Evolutionary conservation across 2,797 vertebrate species (phyloP).

Genomic region (Clamator glandarius): DNA sequence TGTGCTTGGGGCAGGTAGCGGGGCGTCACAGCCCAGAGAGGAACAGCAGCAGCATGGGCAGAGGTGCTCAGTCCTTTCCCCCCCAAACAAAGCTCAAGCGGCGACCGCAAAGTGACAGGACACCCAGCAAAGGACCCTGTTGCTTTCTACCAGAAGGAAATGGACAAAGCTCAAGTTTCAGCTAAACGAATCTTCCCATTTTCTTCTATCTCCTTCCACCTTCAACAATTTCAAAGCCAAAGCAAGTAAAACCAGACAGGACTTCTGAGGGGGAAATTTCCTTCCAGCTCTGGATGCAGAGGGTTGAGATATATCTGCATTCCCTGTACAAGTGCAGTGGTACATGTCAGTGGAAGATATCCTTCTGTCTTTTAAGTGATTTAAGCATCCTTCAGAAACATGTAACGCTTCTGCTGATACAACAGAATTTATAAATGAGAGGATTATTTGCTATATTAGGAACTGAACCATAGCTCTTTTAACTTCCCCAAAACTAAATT

Average conservation of each 20-base stretch:
- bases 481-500: neutral
- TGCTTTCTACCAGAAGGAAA: neutral
- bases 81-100: neutral
- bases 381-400: neutral
- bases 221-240: fast-evolving
- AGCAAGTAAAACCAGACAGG: neutral
- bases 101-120: neutral
- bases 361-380: neutral
- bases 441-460: neutral
- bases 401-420: neutral
- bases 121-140: neutral
- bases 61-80: neutral
- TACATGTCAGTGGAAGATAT: neutral
- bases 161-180: neutral
- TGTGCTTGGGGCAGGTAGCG: neutral
- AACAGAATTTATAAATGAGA: neutral
- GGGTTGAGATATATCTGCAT: neutral
- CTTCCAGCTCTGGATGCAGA: neutral
- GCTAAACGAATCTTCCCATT: fast-evolving
- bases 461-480: neutral
- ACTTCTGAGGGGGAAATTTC: neutral
- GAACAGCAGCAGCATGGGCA: neutral
- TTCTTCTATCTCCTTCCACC: neutral
- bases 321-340: neutral
- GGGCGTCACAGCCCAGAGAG: neutral